Evolutionary conservation across 2,797 vertebrate species (phyloP).

Genomic region (Crocidura indochinensis): DNA sequence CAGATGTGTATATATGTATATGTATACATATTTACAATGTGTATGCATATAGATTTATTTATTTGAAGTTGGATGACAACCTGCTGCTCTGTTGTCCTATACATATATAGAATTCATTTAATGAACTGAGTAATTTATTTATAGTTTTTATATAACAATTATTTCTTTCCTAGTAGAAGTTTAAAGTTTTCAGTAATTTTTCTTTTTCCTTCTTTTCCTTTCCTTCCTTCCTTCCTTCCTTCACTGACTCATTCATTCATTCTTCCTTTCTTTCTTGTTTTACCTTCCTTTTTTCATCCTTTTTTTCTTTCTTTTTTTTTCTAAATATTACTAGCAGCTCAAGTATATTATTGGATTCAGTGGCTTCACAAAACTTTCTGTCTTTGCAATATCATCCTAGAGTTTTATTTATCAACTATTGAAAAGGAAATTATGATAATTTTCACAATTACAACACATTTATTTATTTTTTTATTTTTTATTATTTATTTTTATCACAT

Average conservation of each 20-base stretch:
- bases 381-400: neutral
- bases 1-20: too few relatives aligned
- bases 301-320: too few relatives aligned
- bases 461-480: too few relatives aligned
- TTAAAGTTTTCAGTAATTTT: too few relatives aligned
- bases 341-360: too few relatives aligned
- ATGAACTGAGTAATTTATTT: neutral
- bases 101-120: neutral
- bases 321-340: too few relatives aligned
- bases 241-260: too few relatives aligned
- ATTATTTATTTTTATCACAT: neutral
- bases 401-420: neutral
- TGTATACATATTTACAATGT: neutral
- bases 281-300: too few relatives aligned
- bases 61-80: neutral
- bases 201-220: too few relatives aligned
- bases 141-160: neutral
- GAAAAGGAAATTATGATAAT: neutral
- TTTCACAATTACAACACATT: neutral
- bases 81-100: neutral
- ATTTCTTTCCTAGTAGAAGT: neutral
- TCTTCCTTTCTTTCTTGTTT: too few relatives aligned
- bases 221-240: too few relatives aligned
- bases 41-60: neutral
- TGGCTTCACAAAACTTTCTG: neutral